Evolutionary conservation across 2,888 invertebrate genomes (phyloP), one percentile per base, ranked within the genome.

Genomic region (Agriopis leucophaearia): DNA sequence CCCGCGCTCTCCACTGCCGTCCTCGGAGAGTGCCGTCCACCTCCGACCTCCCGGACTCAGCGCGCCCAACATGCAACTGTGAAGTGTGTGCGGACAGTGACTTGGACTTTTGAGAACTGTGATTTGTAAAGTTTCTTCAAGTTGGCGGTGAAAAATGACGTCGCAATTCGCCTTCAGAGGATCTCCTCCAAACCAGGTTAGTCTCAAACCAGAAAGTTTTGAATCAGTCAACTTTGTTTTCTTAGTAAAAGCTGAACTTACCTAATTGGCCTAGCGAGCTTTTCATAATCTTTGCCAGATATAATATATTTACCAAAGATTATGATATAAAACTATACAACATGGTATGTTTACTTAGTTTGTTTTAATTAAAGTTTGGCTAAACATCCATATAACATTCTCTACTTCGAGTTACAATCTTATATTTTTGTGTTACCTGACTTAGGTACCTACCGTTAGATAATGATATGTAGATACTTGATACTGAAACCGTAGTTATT

Each of bases 101-200:
- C 86, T 81, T 81, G 77, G 77, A 86, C 85, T 78, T 81, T 81
- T 75, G 78, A 80, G 78, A 79, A 79, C 79, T 86, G 89, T 89
- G 89, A 81, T 85, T 67, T 76, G 80, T 66, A 85, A 78, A 85
- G 78, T 84, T 87, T 76, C 74, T 78, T 65, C 64, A 64, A 68
- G 68, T 68, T 65, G 51, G 68, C 77, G 84, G 89, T 88, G 87
- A 84, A 89, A 87, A 84, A 94, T 94, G 94, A 94, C 94, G 72
- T 94, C 94, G 75, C 94, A 94, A 81, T 94, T 94, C 79, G 94
- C 94, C 77, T 94, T 94, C 87, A 83, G 94, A 85, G 94, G 94
- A 88, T 94, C 94, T 74, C 94, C 94, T 65, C 94, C 94, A 64
- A 94, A 93, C 78, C 94, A 94, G 94, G 94, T 94, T 88, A 86